Conservation (phyloP, 2,797 vertebrate species). For the Spinus pinus region DNA sequence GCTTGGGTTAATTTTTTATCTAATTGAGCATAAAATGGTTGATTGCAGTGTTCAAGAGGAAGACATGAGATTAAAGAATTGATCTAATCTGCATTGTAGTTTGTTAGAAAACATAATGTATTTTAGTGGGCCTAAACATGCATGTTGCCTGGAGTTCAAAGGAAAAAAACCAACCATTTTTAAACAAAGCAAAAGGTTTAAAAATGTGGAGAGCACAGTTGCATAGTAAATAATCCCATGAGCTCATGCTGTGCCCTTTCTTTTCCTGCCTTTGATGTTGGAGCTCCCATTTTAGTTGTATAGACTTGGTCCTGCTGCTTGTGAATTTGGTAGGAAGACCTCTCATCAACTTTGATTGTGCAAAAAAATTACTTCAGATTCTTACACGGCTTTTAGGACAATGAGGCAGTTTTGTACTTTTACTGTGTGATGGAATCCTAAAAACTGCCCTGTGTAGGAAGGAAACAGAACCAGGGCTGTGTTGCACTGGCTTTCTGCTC, state of each 20-base stretch:
- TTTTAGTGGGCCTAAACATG: background rate
- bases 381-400: background rate
- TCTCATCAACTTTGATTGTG: background rate
- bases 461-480: background rate
- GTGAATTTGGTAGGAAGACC: background rate
- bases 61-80: background rate
- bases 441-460: background rate
- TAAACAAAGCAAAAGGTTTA: slow-evolving; percentile 1
- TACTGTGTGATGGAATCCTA: background rate
- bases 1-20: background rate
- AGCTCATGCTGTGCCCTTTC: slow-evolving; percentile 10
- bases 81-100: background rate
- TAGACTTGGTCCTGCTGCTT: background rate
- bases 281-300: background rate
- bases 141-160: background rate
- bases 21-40: background rate
- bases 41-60: background rate
- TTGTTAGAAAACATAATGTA: slow-evolving; percentile 3
- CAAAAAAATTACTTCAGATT: background rate
- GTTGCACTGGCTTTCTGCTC: background rate
- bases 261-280: slow-evolving; percentile 25
- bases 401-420: background rate
- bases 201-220: background rate
- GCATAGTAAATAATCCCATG: slow-evolving; percentile 15
- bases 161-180: background rate